phyloP scores from a whole-genome alignment of 92 coral and sea anemone species.

The Desmophyllum pertusum region DNA sequence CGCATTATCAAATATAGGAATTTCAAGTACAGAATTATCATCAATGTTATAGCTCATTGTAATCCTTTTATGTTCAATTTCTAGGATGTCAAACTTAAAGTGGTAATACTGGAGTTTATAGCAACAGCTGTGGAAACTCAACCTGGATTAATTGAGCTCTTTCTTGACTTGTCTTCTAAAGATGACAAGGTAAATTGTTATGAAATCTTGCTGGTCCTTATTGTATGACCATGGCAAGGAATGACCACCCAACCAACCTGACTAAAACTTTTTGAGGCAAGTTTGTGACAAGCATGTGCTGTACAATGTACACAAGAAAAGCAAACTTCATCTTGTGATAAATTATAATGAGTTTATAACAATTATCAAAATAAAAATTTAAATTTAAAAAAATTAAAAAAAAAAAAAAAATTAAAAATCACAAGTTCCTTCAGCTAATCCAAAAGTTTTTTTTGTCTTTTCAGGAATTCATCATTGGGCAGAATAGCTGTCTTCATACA shows the following conservation, averaged over 20 bases:
- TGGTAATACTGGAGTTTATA: constrained; percentile 88
- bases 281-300: no score
- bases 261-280: no score
- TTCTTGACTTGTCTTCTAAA: constrained; percentile 75
- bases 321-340: no score
- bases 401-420: not conserved
- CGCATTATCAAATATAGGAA: not conserved
- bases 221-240: not conserved
- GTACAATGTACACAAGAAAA: no score
- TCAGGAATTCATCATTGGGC: constrained; percentile 80
- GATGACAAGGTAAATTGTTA: constrained; percentile 36
- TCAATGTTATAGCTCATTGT: not conserved
- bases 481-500: constrained; percentile 89
- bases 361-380: no score
- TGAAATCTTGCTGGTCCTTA: not conserved
- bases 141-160: constrained; percentile 92
- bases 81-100: constrained; percentile 85
- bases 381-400: no score
- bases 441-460: not conserved
- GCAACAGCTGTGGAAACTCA: constrained; percentile 98
- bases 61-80: not conserved
- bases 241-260: no score
- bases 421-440: not conserved
- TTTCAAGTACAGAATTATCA: not conserved
- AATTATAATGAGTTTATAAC: no score